Percentiles rank a stretch among this genome's conserved stretches.
Conservation (phyloP, 2,113 vertebrate species). For the Pycnonotus jocosus region DNA sequence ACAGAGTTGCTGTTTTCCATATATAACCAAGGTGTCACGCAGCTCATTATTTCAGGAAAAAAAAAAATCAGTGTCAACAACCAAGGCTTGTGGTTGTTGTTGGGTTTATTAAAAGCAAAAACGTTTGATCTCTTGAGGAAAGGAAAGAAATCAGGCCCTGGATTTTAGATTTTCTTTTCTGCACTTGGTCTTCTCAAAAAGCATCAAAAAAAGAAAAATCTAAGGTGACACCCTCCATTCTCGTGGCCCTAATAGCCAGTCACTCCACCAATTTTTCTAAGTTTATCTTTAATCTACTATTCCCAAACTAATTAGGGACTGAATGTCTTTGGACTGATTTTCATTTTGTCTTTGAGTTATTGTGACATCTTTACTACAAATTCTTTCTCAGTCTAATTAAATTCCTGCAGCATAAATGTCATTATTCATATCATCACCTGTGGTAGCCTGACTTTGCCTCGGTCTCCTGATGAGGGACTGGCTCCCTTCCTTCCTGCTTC, state of each 20-base stretch:
- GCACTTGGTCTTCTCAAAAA: background rate
- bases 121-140: background rate
- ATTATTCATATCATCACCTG: conserved; percentile 52
- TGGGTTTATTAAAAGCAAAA: background rate
- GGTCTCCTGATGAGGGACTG: background rate
- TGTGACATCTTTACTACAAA: conserved; percentile 45
- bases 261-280: background rate
- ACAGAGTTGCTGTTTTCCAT: background rate
- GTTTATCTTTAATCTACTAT: conserved; percentile 44
- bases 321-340: conserved; percentile 38
- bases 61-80: background rate
- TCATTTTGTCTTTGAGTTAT: conserved; percentile 48
- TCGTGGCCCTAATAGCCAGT: background rate
- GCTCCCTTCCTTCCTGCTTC: background rate
- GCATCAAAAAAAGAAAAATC: conserved; percentile 3
- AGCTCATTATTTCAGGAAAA: background rate
- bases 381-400: conserved; percentile 54
- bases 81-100: background rate
- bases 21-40: background rate
- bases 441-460: background rate
- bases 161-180: background rate
- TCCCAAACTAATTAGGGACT: conserved; percentile 39
- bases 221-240: background rate
- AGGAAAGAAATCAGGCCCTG: background rate
- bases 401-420: conserved; percentile 49